These are phyloP conservation scores for Taeniopygia guttata DNA, from an alignment of 2,797 vertebrate species.

Conservation along the genomic window DNA sequence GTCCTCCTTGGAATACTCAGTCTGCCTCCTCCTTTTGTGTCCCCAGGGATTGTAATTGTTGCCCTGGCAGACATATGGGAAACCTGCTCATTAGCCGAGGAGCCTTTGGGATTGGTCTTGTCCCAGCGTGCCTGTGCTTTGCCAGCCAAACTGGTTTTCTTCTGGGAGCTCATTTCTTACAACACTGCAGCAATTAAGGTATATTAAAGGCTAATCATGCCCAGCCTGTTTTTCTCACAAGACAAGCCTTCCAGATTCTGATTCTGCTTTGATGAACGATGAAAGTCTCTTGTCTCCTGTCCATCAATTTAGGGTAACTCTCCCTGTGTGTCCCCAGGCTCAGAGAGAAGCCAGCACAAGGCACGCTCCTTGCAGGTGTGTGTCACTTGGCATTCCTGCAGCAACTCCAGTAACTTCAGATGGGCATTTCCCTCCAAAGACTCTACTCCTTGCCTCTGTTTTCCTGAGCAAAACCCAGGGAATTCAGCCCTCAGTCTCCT, in stretches of 20 bases:
- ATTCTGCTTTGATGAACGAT: background rate
- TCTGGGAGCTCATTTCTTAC: background rate
- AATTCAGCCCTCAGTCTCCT: background rate
- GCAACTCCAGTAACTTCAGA: background rate
- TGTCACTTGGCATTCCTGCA: background rate
- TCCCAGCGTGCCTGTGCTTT: background rate
- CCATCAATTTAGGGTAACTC: background rate
- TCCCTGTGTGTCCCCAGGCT: background rate
- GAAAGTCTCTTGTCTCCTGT: background rate
- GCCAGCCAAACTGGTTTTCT: conserved; percentile 35
- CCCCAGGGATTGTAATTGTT: background rate
- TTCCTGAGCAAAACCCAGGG: background rate
- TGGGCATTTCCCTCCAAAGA: background rate
- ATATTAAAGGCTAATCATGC: background rate
- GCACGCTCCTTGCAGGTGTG: background rate
- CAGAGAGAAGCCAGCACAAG: background rate
- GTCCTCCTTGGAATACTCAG: background rate
- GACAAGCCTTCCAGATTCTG: conserved; percentile 7
- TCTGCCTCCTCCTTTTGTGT: background rate
- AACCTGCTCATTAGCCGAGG: background rate
- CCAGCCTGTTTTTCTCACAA: background rate
- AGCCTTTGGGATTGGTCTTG: background rate
- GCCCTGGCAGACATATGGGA: background rate
- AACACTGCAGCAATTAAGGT: background rate
- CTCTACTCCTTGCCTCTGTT: background rate